phyloP scores from a whole-genome alignment of 2,888 invertebrate genomes.

The Hemithea aestivaria region DNA sequence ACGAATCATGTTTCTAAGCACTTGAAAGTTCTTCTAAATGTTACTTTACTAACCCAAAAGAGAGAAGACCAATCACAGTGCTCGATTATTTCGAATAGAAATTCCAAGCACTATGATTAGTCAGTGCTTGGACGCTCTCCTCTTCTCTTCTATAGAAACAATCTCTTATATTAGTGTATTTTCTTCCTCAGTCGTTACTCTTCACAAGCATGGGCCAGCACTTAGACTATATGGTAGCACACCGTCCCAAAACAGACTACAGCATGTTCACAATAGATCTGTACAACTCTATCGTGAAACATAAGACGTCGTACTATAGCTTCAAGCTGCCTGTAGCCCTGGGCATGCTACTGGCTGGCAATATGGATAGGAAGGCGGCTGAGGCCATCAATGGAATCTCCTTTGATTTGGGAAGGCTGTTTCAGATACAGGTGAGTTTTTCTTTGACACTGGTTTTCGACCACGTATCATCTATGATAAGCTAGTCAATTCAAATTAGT shows the following conservation, averaged over 20 bases:
- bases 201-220: slow-evolving; percentile 89
- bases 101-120: no score
- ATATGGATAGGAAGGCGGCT: slow-evolving; percentile 82
- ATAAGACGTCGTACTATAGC: slow-evolving; percentile 94
- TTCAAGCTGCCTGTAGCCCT: slow-evolving; percentile 92
- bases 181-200: slow-evolving; percentile 50
- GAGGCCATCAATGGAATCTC: slow-evolving; percentile 87
- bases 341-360: slow-evolving; percentile 89
- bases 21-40: no score
- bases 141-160: no score
- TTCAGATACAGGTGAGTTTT: slow-evolving; percentile 93
- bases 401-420: slow-evolving; percentile 93
- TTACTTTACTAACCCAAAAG: no score
- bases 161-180: neutral
- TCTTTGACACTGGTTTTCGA: no score
- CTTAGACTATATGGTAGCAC: slow-evolving; percentile 85
- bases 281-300: slow-evolving; percentile 90
- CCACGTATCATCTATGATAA: no score
- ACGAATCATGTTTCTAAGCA: no score
- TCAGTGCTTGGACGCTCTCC: no score
- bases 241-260: slow-evolving; percentile 45
- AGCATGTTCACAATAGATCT: slow-evolving; percentile 86
- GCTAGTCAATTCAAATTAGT: no score
- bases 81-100: no score
- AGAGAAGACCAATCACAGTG: no score